Base-by-base conservation (phyloP, 2,888 invertebrate species). In the Pherbina coryleti region DNA sequence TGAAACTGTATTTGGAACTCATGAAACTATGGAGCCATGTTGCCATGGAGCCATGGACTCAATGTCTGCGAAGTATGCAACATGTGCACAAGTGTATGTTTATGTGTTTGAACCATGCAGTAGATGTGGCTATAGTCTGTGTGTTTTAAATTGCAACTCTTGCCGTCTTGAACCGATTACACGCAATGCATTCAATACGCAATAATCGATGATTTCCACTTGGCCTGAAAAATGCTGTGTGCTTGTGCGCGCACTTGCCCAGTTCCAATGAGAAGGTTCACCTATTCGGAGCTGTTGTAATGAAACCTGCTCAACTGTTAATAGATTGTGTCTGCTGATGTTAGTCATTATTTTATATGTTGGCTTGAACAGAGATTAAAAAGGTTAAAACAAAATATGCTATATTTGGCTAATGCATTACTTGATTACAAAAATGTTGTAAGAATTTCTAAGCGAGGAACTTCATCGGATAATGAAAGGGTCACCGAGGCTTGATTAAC, bases 141-240 rank as follows among this genome's bases (percentile, higher is more conserved):
- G 14, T 28, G 57, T 14, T 14, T 25, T 9, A 28, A 22, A 60
- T 14, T 28, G 57, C 57, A 60, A 19, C 57, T 28, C 55, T 55
- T 22, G 55, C 28, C 57, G 25, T 60, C 57, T 60, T 60, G 25
- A 28, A 9, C 57, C 11, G 57, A 19, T 22, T 28, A 14, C 57
- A 25, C 19, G 25, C 22, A 60, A 60, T 60, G 19, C 25, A 28
- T 60, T 60, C 57, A 60, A 60, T 22, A 60, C 28, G 57, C 57
- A 60, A 60, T 60, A 60, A 60, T 60, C 57, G 57, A 60, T 60
- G 19, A 60, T 60, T 60, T 60, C 57, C 57, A 60, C 57, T 60
- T 28, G 57, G 57, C 57, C 57, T 22, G 57, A 22, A 28, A 57
- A 44, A 44, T 44, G 25, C 8, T 25, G 9, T 60, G 8, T 28